These are phyloP conservation scores for Polyodon spathula DNA, from an alignment of 2,113 vertebrate species.

Conservation along the genomic window DNA sequence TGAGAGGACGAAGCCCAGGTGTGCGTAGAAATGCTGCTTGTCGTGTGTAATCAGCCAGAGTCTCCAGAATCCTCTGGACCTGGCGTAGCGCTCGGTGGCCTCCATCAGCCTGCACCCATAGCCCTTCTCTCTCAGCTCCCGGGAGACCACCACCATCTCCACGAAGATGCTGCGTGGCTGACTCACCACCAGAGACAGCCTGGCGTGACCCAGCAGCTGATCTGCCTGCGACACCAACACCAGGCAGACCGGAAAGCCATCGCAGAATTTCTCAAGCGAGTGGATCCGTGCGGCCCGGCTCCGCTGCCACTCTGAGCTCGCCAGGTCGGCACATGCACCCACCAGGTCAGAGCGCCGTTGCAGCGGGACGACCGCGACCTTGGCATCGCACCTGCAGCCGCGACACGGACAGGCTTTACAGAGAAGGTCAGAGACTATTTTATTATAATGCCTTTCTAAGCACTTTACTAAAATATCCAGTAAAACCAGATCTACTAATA, in stretches of 20 bases:
- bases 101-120: conserved; percentile 81
- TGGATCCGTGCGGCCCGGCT: conserved; percentile 76
- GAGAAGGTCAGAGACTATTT: too few species aligned
- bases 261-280: conserved; percentile 70
- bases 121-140: conserved; percentile 68
- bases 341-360: conserved; percentile 78
- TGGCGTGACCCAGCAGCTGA: conserved; percentile 72
- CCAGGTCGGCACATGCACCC: conserved; percentile 73
- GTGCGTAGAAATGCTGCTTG: conserved; percentile 82
- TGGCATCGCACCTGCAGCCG: conserved; percentile 33
- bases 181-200: conserved; percentile 68
- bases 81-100: conserved; percentile 68
- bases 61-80: conserved; percentile 50
- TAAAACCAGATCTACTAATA: too few species aligned
- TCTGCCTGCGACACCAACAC: conserved; percentile 55
- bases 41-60: conserved; percentile 85
- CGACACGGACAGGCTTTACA: too few species aligned
- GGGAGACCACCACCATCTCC: conserved; percentile 81
- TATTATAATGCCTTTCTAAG: too few species aligned
- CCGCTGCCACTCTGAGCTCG: conserved; percentile 81
- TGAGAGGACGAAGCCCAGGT: conserved; percentile 71
- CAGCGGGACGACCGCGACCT: conserved; percentile 62
- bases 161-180: conserved; percentile 65
- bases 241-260: conserved; percentile 73
- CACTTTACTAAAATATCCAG: too few species aligned